A percentile compares a stretch with the other conserved stretches of the same genome.
Evolutionary conservation across 2,797 vertebrate species (phyloP).

Genomic region (Eremophila alpestris): DNA sequence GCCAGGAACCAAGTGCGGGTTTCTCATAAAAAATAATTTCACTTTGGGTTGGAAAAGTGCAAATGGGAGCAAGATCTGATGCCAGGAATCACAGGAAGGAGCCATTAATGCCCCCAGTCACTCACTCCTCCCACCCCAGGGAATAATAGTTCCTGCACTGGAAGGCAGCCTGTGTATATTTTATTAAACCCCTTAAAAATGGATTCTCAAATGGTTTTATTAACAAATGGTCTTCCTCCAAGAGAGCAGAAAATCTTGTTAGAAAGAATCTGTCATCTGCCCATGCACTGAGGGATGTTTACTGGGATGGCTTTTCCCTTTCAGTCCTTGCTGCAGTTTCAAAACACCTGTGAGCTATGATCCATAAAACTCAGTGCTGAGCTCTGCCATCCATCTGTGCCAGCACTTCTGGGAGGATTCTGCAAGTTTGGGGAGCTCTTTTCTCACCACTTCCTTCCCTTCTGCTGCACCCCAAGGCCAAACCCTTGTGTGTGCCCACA

Average conservation of each 20-base stretch:
- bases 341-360: conserved; percentile 19
- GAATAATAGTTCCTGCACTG: conserved; percentile 63
- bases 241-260: conserved; percentile 63
- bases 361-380: background rate
- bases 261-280: conserved; percentile 47
- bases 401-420: background rate
- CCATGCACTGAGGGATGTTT: conserved; percentile 32
- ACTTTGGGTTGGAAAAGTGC: conserved; percentile 53
- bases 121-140: conserved; percentile 48
- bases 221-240: conserved; percentile 63
- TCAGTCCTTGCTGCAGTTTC: background rate
- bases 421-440: background rate
- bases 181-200: conserved; percentile 72
- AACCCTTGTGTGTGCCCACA: background rate
- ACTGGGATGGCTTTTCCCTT: background rate
- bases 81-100: conserved; percentile 55
- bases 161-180: conserved; percentile 58
- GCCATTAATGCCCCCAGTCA: conserved; percentile 56
- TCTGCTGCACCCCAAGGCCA: background rate
- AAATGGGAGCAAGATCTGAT: conserved; percentile 49
- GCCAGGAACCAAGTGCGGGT: conserved; percentile 14
- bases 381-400: background rate
- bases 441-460: background rate
- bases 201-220: conserved; percentile 64
- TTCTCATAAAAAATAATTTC: conserved; percentile 57